Percentiles rank a stretch among this genome's conserved stretches.
Evolutionary conservation across 1,140 invertebrate genomes (phyloP).

Genomic region (Sitophilus oryzae): DNA sequence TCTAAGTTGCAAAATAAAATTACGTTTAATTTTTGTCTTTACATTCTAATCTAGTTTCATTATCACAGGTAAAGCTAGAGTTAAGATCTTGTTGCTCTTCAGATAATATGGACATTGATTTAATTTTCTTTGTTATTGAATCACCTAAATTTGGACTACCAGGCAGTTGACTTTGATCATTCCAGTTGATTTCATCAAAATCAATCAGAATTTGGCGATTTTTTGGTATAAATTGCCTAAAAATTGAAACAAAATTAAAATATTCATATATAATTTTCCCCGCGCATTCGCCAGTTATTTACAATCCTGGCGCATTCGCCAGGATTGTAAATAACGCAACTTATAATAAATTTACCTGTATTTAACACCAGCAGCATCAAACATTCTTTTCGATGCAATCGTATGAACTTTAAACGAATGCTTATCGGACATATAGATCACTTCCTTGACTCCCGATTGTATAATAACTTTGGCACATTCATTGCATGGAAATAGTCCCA

Average conservation of each 20-base stretch:
- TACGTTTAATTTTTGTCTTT: too few relatives aligned
- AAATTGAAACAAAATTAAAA: conserved; percentile 36
- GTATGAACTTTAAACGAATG: conserved; percentile 60
- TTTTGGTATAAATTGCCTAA: conserved; percentile 61
- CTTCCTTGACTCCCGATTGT: conserved; percentile 79
- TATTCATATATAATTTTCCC: too few relatives aligned
- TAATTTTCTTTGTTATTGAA: conserved; percentile 1
- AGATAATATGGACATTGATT: not conserved
- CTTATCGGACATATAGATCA: conserved; percentile 80
- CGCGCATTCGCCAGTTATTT: too few relatives aligned
- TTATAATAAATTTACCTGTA: conserved; percentile 49
- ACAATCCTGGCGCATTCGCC: too few relatives aligned
- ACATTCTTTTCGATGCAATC: conserved; percentile 72
- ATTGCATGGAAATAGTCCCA: conserved; percentile 88
- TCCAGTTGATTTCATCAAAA: conserved; percentile 56
- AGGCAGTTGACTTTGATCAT: conserved; percentile 47
- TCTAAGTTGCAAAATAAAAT: too few relatives aligned
- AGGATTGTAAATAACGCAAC: conserved; percentile 14
- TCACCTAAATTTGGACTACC: conserved; percentile 36
- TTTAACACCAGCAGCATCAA: conserved; percentile 66
- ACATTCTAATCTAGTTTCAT: too few relatives aligned
- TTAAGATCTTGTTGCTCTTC: not conserved
- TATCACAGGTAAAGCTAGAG: too few relatives aligned
- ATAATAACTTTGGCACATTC: conserved; percentile 97
- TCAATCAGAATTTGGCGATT: conserved; percentile 60